Evolutionary conservation across 1,140 invertebrate genomes (phyloP).

Genomic region (Leptinotarsa defecta): DNA sequence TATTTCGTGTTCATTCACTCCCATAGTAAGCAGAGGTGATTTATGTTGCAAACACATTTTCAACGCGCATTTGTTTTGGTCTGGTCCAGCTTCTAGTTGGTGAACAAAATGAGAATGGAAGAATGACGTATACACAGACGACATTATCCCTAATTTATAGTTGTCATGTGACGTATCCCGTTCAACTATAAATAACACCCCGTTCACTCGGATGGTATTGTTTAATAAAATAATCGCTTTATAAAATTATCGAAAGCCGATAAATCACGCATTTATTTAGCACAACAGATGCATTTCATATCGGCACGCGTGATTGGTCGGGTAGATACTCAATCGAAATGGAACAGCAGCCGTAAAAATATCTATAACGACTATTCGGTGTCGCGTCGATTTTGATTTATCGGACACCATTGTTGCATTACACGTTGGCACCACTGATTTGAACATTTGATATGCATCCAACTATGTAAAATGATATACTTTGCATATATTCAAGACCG

Average conservation of each 20-base stretch:
- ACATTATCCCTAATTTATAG: constrained; percentile 33
- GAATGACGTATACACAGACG: constrained; percentile 26
- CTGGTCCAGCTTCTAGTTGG: neutral
- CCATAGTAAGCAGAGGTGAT: too few species aligned
- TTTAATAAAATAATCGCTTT: constrained; percentile 53
- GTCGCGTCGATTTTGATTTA: constrained; percentile 49
- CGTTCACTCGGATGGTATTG: constrained; percentile 41
- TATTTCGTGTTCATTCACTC: too few species aligned
- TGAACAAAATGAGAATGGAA: constrained; percentile 23
- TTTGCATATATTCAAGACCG: constrained; percentile 27
- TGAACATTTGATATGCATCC: constrained; percentile 29
- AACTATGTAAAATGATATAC: constrained; percentile 36
- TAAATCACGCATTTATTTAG: constrained; percentile 52
- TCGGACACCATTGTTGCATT: constrained; percentile 49
- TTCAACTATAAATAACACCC: constrained; percentile 33
- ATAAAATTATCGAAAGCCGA: constrained; percentile 51
- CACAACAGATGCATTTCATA: constrained; percentile 50
- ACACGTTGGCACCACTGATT: constrained; percentile 36
- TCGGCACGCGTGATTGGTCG: constrained; percentile 48
- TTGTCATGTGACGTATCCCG: constrained; percentile 26
- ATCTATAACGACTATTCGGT: constrained; percentile 46
- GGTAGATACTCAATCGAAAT: constrained; percentile 47
- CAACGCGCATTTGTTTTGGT: constrained; percentile 5
- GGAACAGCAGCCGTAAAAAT: constrained; percentile 46
- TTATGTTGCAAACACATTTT: neutral